A percentile compares a stretch with the other conserved stretches of the same genome.
Evolutionary conservation across 2,113 vertebrate genomes (phyloP).

Genomic region (Chionodraco myersi): DNA sequence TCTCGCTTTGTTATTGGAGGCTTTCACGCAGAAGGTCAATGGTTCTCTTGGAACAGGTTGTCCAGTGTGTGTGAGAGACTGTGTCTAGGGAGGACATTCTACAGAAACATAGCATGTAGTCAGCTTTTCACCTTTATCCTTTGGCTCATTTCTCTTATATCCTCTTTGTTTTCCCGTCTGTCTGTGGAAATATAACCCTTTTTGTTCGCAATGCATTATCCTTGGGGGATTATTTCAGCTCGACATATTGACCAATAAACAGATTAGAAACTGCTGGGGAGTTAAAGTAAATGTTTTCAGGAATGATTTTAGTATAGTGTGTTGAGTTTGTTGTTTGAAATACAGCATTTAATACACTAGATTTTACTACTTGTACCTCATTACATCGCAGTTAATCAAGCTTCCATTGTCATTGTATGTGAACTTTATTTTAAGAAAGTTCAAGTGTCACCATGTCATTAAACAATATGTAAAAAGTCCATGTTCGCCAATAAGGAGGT

Average conservation of each 20-base stretch:
- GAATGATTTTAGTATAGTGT: neutral
- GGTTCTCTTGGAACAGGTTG: constrained; percentile 68
- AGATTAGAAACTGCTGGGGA: neutral
- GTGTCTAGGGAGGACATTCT: constrained; percentile 57
- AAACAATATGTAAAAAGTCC: constrained; percentile 4
- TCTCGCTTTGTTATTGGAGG: constrained; percentile 74
- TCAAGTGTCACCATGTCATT: neutral
- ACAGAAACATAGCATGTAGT: constrained; percentile 62
- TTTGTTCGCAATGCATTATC: constrained; percentile 42
- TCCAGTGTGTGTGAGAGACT: constrained; percentile 42
- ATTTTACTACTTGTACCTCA: neutral
- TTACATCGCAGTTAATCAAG: constrained; percentile 17
- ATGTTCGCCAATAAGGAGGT: constrained; percentile 8
- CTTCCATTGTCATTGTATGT: neutral
- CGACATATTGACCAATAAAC: constrained; percentile 3
- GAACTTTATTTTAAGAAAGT: constrained; percentile 1
- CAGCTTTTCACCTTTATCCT: constrained; percentile 67
- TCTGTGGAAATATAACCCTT: constrained; percentile 45
- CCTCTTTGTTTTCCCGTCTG: constrained; percentile 62
- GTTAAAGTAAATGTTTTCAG: neutral
- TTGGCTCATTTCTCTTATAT: constrained; percentile 53
- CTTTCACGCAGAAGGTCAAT: constrained; percentile 76
- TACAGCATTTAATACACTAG: neutral
- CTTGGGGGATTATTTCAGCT: constrained; percentile 28
- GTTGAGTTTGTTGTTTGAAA: neutral